phyloP scores from a whole-genome alignment of 2,797 vertebrate genomes.

The Peromyscus attwateri region DNA sequence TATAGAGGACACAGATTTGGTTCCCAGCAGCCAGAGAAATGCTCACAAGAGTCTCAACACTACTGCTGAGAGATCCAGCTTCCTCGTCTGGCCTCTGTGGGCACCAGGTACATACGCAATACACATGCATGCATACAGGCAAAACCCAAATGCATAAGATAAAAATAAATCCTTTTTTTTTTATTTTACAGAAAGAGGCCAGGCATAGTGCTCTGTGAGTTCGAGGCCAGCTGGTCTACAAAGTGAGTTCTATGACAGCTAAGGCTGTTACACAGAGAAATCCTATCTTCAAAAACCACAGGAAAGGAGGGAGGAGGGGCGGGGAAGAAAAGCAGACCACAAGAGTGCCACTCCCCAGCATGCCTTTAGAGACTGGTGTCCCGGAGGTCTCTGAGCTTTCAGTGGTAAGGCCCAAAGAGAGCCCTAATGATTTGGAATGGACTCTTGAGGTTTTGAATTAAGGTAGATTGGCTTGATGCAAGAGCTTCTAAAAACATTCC shows the following conservation, averaged over 20 bases:
- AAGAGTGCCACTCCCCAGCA: not conserved
- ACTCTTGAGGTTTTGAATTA: constrained; percentile 46
- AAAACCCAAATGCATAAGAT: not conserved
- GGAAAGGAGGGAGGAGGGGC: too few species aligned
- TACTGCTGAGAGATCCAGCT: not conserved
- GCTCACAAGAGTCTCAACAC: not conserved
- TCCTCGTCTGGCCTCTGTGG: not conserved
- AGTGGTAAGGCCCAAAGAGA: not conserved
- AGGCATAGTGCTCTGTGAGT: not conserved
- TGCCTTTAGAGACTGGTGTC: not conserved
- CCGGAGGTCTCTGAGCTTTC: not conserved
- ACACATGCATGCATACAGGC: not conserved
- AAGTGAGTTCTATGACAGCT: too few species aligned
- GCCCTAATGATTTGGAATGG: not conserved
- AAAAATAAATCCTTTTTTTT: not conserved
- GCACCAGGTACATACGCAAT: not conserved
- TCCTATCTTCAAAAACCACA: not conserved
- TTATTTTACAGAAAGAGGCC: not conserved
- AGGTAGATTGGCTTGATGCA: constrained; percentile 59
- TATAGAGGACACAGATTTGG: not conserved
- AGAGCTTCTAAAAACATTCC: constrained; percentile 54
- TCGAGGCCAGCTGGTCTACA: too few species aligned
- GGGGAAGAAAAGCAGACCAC: fast-evolving
- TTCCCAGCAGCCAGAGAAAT: not conserved
- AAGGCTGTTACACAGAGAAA: too few species aligned